Percentiles rank a stretch among this genome's conserved stretches.
These are phyloP conservation scores for Dryadula phaetusa DNA, from an alignment of 2,888 invertebrate species.

Conservation along the genomic window DNA sequence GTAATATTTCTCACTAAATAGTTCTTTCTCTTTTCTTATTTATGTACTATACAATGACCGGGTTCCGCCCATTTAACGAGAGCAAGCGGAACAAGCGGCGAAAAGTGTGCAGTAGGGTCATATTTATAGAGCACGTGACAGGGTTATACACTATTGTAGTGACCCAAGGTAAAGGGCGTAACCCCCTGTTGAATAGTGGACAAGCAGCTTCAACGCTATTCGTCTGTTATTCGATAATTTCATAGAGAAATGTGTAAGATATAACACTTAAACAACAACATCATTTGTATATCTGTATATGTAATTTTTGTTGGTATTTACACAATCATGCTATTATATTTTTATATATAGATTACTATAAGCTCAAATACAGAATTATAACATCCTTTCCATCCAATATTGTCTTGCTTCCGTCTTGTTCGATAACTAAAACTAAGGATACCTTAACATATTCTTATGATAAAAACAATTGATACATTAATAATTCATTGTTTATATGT, in stretches of 20 bases:
- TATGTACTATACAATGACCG: slow-evolving; percentile 7
- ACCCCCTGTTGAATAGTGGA: slow-evolving; percentile 18
- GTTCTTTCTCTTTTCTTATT: not conserved
- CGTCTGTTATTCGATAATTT: not conserved
- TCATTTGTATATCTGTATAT: too few relatives aligned
- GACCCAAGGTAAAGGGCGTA: slow-evolving; percentile 25
- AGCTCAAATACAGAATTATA: too few relatives aligned
- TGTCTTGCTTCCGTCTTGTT: too few relatives aligned
- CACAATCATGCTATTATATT: too few relatives aligned
- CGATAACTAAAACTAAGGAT: too few relatives aligned
- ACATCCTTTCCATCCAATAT: too few relatives aligned
- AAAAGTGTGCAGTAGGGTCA: slow-evolving; percentile 20
- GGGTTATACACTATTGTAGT: slow-evolving; percentile 20
- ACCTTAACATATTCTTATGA: too few relatives aligned
- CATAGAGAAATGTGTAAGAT: not conserved
- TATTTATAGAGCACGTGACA: slow-evolving; percentile 25
- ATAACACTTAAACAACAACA: not conserved
- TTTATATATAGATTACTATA: too few relatives aligned
- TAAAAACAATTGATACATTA: too few relatives aligned
- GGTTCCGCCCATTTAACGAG: slow-evolving; percentile 17
- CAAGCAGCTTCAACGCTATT: slow-evolving; percentile 10
- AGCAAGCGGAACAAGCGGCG: slow-evolving; percentile 18
- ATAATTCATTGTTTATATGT: too few relatives aligned
- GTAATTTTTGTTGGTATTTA: too few relatives aligned
- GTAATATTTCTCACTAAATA: not conserved